Conservation (phyloP, 2,113 vertebrate species). For the Pycnonotus jocosus region DNA sequence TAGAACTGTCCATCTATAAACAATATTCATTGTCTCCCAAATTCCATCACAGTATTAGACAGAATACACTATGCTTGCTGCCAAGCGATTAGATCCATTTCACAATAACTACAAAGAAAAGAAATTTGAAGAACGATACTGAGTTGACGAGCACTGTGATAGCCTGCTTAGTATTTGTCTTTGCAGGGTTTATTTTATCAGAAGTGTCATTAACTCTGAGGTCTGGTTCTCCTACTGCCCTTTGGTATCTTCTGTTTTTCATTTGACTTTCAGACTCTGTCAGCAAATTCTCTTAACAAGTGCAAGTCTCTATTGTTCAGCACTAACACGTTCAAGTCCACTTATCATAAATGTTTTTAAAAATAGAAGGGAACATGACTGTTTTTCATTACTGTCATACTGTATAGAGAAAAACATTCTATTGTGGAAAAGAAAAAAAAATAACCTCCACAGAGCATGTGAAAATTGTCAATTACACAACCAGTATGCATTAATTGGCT, state of each 20-base stretch:
- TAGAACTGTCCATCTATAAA: neutral
- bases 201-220: neutral
- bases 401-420: constrained; percentile 59
- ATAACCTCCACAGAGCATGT: constrained; percentile 7
- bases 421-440: constrained; percentile 40
- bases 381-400: constrained; percentile 71
- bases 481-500: constrained; percentile 67
- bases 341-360: constrained; percentile 58
- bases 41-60: neutral
- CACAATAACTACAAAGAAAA: neutral
- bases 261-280: constrained; percentile 1
- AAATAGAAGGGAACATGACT: constrained; percentile 59
- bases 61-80: neutral
- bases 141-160: neutral
- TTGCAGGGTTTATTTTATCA: neutral
- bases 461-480: constrained; percentile 73
- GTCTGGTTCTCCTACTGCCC: neutral
- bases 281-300: constrained; percentile 44
- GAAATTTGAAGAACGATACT: neutral
- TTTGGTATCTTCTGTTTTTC: neutral
- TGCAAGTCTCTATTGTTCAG: constrained; percentile 17
- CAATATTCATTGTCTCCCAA: neutral
- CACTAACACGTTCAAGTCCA: constrained; percentile 37
- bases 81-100: neutral
- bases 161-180: neutral